Conservation (phyloP, 30 jellyfish, hydroid and myxozoan species). For the Chrysaora quinquecirrha region DNA sequence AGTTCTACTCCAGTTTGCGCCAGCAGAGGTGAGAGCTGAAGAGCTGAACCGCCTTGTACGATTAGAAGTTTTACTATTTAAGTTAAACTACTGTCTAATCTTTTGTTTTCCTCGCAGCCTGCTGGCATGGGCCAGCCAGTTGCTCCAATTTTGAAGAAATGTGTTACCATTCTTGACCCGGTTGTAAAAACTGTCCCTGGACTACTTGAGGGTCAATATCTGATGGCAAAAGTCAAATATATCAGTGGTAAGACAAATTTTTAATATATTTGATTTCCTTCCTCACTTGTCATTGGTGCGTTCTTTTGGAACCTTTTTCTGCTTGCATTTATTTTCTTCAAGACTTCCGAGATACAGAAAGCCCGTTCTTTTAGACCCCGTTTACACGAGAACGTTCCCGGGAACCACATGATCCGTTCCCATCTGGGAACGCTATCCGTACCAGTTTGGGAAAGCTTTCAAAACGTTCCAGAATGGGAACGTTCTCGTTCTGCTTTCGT, state of each 20-base stretch:
- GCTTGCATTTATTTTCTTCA: constrained; percentile 75
- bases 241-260: constrained; percentile 86
- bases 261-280: too few relatives aligned
- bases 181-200: constrained; percentile 96
- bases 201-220: constrained; percentile 75
- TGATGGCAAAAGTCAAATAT: constrained; percentile 84
- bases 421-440: too few relatives aligned
- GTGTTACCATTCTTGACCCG: constrained; percentile 85
- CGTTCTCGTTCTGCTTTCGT: too few relatives aligned
- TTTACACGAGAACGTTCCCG: too few relatives aligned
- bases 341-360: constrained; percentile 49
- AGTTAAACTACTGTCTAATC: neutral
- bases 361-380: too few relatives aligned
- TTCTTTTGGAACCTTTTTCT: too few relatives aligned
- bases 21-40: constrained; percentile 89
- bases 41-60: too few relatives aligned
- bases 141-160: constrained; percentile 66
- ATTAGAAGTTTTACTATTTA: neutral
- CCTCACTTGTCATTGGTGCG: too few relatives aligned
- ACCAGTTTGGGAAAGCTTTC: too few relatives aligned
- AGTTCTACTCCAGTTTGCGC: constrained; percentile 84
- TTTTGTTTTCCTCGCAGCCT: constrained; percentile 67
- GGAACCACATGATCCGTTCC: too few relatives aligned
- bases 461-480: too few relatives aligned
- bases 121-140: constrained; percentile 74